Conservation (phyloP, 2,888 invertebrate genomes). For the Dendrolimus pini region DNA sequence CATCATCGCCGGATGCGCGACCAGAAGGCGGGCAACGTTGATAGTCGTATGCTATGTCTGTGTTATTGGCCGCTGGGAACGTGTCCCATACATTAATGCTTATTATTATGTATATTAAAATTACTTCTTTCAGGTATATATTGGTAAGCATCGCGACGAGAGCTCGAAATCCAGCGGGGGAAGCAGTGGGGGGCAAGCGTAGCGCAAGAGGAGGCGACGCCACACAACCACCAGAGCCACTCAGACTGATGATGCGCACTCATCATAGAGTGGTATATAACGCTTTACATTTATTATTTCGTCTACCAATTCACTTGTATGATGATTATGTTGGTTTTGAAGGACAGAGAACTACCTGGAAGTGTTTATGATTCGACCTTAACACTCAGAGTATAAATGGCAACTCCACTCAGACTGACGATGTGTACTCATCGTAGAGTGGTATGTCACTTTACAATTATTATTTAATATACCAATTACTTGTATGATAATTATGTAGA, state of each 20-base stretch:
- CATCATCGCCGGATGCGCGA: too few species aligned
- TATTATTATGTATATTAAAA: too few species aligned
- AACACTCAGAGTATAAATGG: neutral
- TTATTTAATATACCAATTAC: too few species aligned
- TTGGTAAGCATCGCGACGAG: constrained; percentile 66
- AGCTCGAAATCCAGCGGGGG: constrained; percentile 18
- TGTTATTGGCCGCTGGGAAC: too few species aligned
- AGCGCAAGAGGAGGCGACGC: constrained; percentile 50
- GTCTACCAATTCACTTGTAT: too few species aligned
- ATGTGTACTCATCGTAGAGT: constrained; percentile 5
- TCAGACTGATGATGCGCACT: constrained; percentile 37
- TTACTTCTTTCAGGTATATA: constrained; percentile 49
- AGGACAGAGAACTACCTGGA: neutral
- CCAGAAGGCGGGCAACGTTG: too few species aligned
- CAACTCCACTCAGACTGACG: constrained; percentile 48
- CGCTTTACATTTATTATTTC: too few species aligned
- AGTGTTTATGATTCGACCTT: neutral
- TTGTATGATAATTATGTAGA: neutral
- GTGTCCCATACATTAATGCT: too few species aligned
- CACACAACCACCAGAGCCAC: constrained; percentile 47
- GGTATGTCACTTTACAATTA: neutral
- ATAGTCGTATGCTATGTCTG: too few species aligned
- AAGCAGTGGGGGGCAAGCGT: constrained; percentile 24
- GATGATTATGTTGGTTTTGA: neutral
- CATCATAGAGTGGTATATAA: neutral